phyloP scores from a whole-genome alignment of 2,888 invertebrate species.

The Thereva unica region DNA sequence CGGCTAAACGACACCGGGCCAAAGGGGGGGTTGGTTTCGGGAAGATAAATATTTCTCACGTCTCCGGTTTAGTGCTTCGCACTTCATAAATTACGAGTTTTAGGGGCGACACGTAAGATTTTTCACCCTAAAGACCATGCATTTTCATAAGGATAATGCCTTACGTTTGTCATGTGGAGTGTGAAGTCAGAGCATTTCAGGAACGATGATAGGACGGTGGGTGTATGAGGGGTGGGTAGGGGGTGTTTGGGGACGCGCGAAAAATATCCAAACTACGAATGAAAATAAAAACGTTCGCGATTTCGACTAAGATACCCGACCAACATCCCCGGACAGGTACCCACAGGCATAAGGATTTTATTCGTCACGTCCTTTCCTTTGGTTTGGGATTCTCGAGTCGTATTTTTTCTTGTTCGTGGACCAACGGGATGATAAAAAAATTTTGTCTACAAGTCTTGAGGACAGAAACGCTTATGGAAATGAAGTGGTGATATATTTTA shows the following conservation, averaged over 20 bases:
- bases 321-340: neutral
- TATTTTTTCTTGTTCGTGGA: too few species aligned
- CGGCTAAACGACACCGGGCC: neutral
- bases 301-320: constrained; percentile 9
- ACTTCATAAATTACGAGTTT: constrained; percentile 41
- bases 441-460: too few species aligned
- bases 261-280: too few species aligned
- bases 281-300: constrained; percentile 23
- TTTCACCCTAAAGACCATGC: constrained; percentile 38
- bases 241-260: too few species aligned
- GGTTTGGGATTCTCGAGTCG: too few species aligned
- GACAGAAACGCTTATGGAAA: too few species aligned
- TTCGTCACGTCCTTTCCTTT: constrained; percentile 13
- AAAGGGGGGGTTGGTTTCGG: neutral
- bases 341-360: constrained; percentile 12
- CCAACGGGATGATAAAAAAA: too few species aligned
- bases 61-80: constrained; percentile 39
- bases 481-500: too few species aligned
- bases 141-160: constrained; percentile 39
- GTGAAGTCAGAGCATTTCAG: constrained; percentile 8
- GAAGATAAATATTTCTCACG: constrained; percentile 41
- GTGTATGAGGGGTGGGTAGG: neutral
- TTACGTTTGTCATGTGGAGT: constrained; percentile 26
- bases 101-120: constrained; percentile 38
- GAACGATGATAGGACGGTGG: neutral